Conservation (phyloP, 2,113 vertebrate genomes). For the Excalfactoria chinensis region DNA sequence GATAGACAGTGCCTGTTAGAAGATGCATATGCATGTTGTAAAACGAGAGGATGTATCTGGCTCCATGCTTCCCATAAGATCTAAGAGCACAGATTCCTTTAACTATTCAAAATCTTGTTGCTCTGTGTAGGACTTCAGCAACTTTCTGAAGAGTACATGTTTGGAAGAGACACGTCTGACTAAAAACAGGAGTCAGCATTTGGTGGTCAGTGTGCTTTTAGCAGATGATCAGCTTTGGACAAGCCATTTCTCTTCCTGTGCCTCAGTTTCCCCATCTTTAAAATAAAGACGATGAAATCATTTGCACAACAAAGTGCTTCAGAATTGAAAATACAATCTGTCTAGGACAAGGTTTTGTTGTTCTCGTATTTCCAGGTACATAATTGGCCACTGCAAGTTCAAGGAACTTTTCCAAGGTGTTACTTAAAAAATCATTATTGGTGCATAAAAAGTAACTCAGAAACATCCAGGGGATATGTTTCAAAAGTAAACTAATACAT, state of each 20-base stretch:
- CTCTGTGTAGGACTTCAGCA: background rate
- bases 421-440: constrained; percentile 36
- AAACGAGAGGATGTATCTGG: constrained; percentile 18
- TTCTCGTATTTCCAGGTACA: background rate
- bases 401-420: constrained; percentile 13
- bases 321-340: constrained; percentile 2
- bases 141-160: background rate
- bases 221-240: background rate
- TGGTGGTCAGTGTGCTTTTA: background rate
- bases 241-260: background rate
- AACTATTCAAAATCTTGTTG: background rate
- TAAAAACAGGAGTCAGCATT: background rate
- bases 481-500: background rate
- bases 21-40: constrained; percentile 52
- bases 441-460: background rate
- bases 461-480: background rate
- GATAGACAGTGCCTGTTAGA: constrained; percentile 54
- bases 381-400: background rate
- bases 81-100: background rate
- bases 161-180: background rate
- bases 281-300: background rate
- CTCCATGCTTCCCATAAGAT: background rate
- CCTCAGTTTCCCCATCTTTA: constrained; percentile 12
- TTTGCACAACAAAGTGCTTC: background rate
- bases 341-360: background rate